Evolutionary conservation across 2,113 vertebrate genomes (phyloP), one percentile per base, ranked within the genome.

Genomic region (Bufo bufo): DNA sequence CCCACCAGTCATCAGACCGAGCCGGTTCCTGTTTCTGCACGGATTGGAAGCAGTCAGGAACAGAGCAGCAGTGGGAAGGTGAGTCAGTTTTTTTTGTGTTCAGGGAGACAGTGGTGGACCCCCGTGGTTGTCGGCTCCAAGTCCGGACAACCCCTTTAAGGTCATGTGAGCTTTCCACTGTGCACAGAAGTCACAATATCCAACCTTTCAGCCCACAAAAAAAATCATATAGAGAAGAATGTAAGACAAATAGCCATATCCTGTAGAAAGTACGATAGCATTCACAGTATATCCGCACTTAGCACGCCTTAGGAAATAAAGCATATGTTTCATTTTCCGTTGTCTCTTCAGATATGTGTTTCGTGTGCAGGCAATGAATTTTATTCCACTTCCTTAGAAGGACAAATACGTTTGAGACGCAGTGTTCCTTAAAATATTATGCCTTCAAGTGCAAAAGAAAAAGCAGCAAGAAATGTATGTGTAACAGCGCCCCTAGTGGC

Each of bases 291-390:
- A 75, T 17, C 45, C 71, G 19, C 43, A 49, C 6, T 16, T 16
- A 45, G n/a, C 45, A 14, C 5, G 72, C 72, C 72, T 75, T 20
- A 75, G 72, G 72, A 75, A 19, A 75, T 50, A 16, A 50, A 75
- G 50, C 72, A 75, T 75, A 75, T 75, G 72, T 75, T 50, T 75
- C 49, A 47, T 17, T 75, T 75, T 75, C 49, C 20, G 72, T 49
- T 75, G 72, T 75, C 72, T 49, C 6, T 43, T 75, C 72, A 20
- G 16, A 75, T 75, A 50, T 75, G 45, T 75, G 72, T 75, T 75
- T 49, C 49, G 72, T 49, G 72, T 17, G 72, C 72, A 11, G 72
- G 72, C 72, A 75, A 75, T 47, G 20, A 47, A 50, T 75, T 75
- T 45, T 50, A 50, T 75, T 75, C 47, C 49, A 43, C 72, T 50